phyloP scores from a whole-genome alignment of 2,888 invertebrate species.

The Eristalis intricaria region DNA sequence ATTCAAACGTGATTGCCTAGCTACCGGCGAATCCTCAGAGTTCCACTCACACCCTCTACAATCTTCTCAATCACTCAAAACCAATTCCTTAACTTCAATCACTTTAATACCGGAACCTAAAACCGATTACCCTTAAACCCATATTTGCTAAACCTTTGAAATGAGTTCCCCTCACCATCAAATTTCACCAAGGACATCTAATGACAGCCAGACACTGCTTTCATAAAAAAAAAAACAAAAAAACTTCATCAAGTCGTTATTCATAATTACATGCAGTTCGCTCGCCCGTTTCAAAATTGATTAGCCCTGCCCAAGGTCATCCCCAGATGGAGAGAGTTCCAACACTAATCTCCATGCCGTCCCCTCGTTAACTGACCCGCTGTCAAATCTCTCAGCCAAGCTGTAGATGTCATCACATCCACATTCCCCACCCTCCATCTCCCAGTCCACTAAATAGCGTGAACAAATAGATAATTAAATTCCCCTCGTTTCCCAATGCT shows the following conservation, averaged over 20 bases:
- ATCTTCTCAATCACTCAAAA: too few relatives aligned
- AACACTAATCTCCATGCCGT: neutral
- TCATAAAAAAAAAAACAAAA: neutral
- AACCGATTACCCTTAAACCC: too few relatives aligned
- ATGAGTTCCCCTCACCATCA: too few relatives aligned
- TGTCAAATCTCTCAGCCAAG: neutral
- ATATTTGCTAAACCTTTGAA: too few relatives aligned
- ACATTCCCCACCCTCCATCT: neutral
- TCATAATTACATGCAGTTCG: neutral
- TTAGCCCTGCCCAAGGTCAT: neutral
- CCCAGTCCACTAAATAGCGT: neutral
- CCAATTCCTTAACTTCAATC: too few relatives aligned
- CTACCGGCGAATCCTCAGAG: too few relatives aligned
- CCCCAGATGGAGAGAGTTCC: neutral
- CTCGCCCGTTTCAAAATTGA: neutral
- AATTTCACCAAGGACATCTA: too few relatives aligned
- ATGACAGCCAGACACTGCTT: too few relatives aligned
- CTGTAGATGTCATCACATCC: neutral
- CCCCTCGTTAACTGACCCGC: neutral
- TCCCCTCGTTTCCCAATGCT: constrained; percentile 24
- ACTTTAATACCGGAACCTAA: too few relatives aligned
- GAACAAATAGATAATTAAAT: constrained; percentile 50
- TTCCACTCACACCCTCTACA: too few relatives aligned
- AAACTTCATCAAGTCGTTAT: neutral
- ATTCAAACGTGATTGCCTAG: too few relatives aligned